Conservation (phyloP, 2,888 invertebrate species). For the Chesias legatella region DNA sequence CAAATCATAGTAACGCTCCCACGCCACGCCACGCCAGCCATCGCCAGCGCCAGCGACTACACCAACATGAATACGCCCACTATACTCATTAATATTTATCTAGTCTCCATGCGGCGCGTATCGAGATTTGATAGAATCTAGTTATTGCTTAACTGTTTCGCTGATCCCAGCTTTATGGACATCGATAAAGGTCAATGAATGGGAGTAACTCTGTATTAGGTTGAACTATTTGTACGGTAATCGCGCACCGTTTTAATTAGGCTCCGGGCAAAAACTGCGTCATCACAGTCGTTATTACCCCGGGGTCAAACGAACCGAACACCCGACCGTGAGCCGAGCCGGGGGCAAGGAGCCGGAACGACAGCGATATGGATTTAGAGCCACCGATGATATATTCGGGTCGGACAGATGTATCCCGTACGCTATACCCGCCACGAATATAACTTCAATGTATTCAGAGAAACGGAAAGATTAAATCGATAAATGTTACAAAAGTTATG, state of each 20-base stretch:
- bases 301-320: constrained; percentile 48
- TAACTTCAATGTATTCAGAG: constrained; percentile 16
- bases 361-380: constrained; percentile 24
- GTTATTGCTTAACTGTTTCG: constrained; percentile 6
- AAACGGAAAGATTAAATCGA: constrained; percentile 8
- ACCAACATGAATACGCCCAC: constrained; percentile 28
- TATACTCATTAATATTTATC: constrained; percentile 38
- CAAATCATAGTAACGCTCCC: constrained; percentile 75
- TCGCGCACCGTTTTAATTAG: constrained; percentile 43
- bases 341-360: constrained; percentile 20
- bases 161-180: constrained; percentile 3
- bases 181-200: constrained; percentile 11
- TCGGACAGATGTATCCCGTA: constrained; percentile 52
- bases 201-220: constrained; percentile 9
- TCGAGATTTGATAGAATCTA: constrained; percentile 14
- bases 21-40: too few species aligned
- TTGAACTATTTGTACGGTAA: constrained; percentile 18
- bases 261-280: constrained; percentile 46
- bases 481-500: constrained; percentile 5
- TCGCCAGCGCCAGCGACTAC: constrained; percentile 34
- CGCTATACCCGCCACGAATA: constrained; percentile 40
- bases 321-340: constrained; percentile 7
- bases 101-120: constrained; percentile 23
- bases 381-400: constrained; percentile 44
- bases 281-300: constrained; percentile 52